A percentile compares a stretch with the other conserved stretches of the same genome.
These are phyloP conservation scores for Leucania comma DNA, from an alignment of 2,888 invertebrate genomes.

Conservation along the genomic window DNA sequence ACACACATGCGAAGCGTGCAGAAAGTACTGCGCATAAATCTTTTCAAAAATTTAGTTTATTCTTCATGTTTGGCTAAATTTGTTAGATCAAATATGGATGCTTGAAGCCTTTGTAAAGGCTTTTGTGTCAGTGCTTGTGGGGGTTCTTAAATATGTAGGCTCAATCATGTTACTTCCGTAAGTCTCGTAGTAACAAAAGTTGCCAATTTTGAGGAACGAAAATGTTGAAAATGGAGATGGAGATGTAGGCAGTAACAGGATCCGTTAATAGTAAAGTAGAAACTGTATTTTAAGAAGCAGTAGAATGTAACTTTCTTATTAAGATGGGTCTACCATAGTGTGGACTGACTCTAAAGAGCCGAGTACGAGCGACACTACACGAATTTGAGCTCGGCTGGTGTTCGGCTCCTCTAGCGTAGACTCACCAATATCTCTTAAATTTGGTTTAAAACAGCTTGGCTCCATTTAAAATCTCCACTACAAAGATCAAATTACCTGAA, in stretches of 20 bases:
- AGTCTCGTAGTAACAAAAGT: not conserved
- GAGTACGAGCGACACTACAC: too few relatives aligned
- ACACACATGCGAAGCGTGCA: conserved; percentile 47
- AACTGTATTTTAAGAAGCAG: too few relatives aligned
- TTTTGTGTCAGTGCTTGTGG: conserved; percentile 24
- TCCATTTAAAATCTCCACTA: not conserved
- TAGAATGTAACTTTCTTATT: too few relatives aligned
- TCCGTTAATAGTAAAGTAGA: too few relatives aligned
- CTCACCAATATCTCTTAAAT: not conserved
- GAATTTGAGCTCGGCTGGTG: too few relatives aligned
- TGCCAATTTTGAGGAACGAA: not conserved
- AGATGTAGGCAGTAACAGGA: not conserved
- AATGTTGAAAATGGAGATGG: not conserved
- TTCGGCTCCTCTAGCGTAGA: too few relatives aligned
- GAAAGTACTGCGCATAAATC: conserved; percentile 71
- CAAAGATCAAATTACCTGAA: conserved; percentile 11
- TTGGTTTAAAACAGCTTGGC: not conserved
- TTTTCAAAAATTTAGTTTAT: conserved; percentile 73
- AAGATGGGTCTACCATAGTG: too few relatives aligned
- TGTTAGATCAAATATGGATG: conserved; percentile 59
- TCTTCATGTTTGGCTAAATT: conserved; percentile 67
- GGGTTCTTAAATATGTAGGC: conserved; percentile 21
- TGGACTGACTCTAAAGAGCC: too few relatives aligned
- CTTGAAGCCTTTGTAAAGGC: conserved; percentile 11
- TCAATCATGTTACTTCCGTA: conserved; percentile 3